A percentile compares a stretch with the other conserved stretches of the same genome.
These are phyloP conservation scores for Cynocephalus volans DNA, from an alignment of 2,113 vertebrate genomes.

Conservation along the genomic window DNA sequence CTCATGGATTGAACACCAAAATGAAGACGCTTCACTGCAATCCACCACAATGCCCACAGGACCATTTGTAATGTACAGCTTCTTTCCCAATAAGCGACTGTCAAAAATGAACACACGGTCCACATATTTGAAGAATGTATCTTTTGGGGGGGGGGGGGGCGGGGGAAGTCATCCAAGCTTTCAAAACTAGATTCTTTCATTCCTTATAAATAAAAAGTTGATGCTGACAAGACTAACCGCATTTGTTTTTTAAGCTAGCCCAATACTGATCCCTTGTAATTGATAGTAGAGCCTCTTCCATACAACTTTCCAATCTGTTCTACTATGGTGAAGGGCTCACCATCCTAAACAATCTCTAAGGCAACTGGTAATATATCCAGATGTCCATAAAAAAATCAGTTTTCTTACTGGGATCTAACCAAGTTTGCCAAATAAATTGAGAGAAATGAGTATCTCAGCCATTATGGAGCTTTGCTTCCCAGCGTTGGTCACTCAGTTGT, in stretches of 20 bases:
- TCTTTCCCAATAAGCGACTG: constrained; percentile 90
- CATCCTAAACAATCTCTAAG: constrained; percentile 86
- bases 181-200: constrained; percentile 92
- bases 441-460: constrained; percentile 89
- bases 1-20: constrained; percentile 87
- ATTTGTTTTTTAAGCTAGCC: constrained; percentile 87
- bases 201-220: constrained; percentile 91
- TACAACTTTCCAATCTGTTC: constrained; percentile 86
- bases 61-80: constrained; percentile 90
- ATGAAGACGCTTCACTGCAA: constrained; percentile 86
- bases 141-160: constrained; percentile 89
- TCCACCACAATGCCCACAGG: constrained; percentile 87
- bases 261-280: constrained; percentile 88
- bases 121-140: constrained; percentile 90
- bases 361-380: constrained; percentile 87
- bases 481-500: background rate
- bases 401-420: constrained; percentile 89
- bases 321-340: constrained; percentile 87
- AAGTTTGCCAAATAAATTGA: constrained; percentile 87
- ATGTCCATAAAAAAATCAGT: constrained; percentile 86
- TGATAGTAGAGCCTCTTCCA: constrained; percentile 85
- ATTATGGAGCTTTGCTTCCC: constrained; percentile 80
- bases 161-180: constrained; percentile 89
- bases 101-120: constrained; percentile 91
- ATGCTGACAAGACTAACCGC: constrained; percentile 89